Evolutionary conservation across 2,113 vertebrate species (phyloP), one percentile per base, ranked within the genome.

Genomic region (Sinocyclocheilus maitianheensis): DNA sequence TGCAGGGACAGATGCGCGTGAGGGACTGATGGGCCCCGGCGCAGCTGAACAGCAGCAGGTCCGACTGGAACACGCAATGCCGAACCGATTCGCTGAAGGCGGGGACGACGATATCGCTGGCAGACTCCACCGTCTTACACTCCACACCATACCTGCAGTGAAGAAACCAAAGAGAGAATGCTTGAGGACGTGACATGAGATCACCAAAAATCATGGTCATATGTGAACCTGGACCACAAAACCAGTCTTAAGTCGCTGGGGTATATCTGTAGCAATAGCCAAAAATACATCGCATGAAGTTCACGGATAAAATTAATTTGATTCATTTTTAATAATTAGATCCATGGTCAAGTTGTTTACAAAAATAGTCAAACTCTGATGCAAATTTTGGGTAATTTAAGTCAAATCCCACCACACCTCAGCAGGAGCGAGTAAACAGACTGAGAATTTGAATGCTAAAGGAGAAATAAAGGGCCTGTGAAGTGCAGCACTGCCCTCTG

Each of bases 1-100:
- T 95, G 93, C 98, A 99, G 79, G 98, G 98, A 93, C 98, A 99
- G 94, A 99, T 79, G 89, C 98, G 96, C 72, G 89, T 93, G 91
- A 97, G 95, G 24, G 93, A 93, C 43, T 92, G 87, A 91, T 99
- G 97, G 83, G 97, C 95, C 0, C 98, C 97, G 0, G 98, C 98
- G 34, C 98, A 99, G 95, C 98, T 99, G 96, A 99, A 99, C 74
- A 99, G 93, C 79, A 99, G 91, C 89, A 99, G 96, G 94, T 99
- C 98, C 0, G 96, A 95, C 92, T 99, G 98, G 92, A 99, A 96
- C 90, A 98, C 92, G 91, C 98, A 99, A 93, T 98, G 98, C 87
- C 93, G 96, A 63, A 90, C 95, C n/a, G 91, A 90, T 20, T 91
- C 95, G 83, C 97, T 96, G 58, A 96, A 97, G 51, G 97, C 98